Conservation (phyloP, 2,113 vertebrate species). For the Phylloscopus whistleri region DNA sequence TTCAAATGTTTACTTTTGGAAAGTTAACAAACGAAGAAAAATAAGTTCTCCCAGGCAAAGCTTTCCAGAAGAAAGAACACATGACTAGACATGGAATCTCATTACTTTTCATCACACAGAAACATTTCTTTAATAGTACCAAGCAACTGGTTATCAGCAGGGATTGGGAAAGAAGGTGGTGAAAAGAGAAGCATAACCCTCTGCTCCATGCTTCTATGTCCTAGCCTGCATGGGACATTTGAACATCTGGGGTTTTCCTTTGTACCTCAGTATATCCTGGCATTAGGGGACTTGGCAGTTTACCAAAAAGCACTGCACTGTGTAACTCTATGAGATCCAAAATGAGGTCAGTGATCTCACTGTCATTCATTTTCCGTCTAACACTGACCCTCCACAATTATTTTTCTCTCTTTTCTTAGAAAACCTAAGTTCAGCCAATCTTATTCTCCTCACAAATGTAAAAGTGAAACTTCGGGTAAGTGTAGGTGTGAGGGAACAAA, state of each 20-base stretch:
- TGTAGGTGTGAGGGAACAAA: not conserved
- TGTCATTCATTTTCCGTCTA: not conserved
- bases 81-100: not conserved
- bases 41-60: not conserved
- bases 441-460: not conserved
- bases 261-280: not conserved
- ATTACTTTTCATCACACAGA: not conserved
- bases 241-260: constrained; percentile 26
- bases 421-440: not conserved
- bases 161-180: not conserved
- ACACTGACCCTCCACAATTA: not conserved
- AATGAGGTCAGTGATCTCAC: not conserved
- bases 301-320: not conserved
- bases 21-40: not conserved
- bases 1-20: not conserved
- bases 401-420: not conserved
- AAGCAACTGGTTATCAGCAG: not conserved
- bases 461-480: not conserved
- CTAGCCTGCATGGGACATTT: not conserved
- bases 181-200: constrained; percentile 2
- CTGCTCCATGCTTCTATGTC: not conserved
- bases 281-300: not conserved
- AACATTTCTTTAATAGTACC: not conserved
- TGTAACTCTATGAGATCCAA: not conserved
- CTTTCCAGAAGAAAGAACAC: not conserved